Conservation (phyloP, 2,113 vertebrate genomes). For the Corvus hawaiiensis region DNA sequence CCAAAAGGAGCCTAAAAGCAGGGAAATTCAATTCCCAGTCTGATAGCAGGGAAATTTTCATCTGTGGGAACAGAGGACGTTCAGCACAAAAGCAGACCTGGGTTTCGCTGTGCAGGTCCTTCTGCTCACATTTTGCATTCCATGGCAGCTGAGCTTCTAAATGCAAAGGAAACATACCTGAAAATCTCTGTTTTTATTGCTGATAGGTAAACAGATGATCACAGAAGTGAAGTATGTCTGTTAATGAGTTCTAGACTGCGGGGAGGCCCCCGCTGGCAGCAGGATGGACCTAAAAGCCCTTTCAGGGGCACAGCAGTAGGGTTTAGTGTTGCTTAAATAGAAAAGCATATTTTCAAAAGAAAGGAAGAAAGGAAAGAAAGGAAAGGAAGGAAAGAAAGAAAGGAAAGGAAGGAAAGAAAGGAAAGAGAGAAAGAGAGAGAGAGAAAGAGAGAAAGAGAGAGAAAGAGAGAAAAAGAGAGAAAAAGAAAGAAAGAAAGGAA, state of each 20-base stretch:
- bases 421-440: neutral
- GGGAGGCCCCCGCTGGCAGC: neutral
- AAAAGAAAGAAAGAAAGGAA: too few species aligned
- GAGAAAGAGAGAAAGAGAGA: too few species aligned
- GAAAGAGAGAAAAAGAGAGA: neutral
- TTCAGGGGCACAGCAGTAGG: neutral
- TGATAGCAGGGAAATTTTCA: neutral
- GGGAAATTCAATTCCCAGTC: neutral
- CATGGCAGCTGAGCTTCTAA: neutral
- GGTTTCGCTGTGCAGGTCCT: neutral
- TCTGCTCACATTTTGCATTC: neutral
- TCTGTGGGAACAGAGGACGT: neutral
- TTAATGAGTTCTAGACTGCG: fast-evolving
- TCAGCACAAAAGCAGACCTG: neutral
- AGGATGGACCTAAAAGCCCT: neutral
- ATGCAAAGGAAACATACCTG: neutral
- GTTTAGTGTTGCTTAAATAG: neutral
- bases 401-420: neutral
- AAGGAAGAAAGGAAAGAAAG: too few species aligned
- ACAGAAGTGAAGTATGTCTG: neutral
- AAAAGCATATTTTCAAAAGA: neutral
- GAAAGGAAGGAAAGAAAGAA: too few species aligned
- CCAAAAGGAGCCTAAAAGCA: neutral
- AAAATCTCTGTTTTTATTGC: neutral
- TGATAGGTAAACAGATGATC: neutral